Conservation (phyloP, 2,113 vertebrate genomes). For the Dinomys branickii region DNA sequence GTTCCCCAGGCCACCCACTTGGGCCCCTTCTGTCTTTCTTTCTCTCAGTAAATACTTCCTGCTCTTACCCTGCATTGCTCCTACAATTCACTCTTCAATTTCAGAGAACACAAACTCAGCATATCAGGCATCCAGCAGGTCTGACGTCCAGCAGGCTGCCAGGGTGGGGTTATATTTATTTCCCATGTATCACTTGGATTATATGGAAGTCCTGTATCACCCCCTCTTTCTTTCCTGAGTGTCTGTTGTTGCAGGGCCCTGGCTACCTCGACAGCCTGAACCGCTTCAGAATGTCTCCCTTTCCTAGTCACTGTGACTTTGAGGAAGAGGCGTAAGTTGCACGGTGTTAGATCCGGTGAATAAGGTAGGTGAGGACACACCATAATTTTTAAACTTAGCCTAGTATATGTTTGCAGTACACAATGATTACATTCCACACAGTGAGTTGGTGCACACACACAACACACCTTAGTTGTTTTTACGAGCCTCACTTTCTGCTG, state of each 20-base stretch:
- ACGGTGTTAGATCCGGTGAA: background rate
- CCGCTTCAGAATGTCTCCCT: background rate
- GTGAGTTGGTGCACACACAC: background rate
- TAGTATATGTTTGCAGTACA: background rate
- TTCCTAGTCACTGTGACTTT: background rate
- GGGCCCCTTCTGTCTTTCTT: background rate
- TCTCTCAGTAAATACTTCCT: background rate
- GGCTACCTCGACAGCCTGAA: background rate
- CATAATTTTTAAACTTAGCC: background rate
- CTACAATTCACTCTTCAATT: background rate
- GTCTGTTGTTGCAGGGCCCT: background rate
- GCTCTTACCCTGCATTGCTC: background rate
- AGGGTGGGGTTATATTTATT: background rate
- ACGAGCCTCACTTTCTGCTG: background rate
- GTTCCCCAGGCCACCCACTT: background rate
- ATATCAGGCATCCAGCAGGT: too few species aligned
- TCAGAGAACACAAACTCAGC: background rate
- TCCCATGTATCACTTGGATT: background rate
- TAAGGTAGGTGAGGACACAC: background rate
- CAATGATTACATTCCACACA: rapidly evolving
- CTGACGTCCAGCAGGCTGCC: background rate
- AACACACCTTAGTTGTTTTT: background rate
- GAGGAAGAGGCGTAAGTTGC: background rate
- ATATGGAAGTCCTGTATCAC: background rate
- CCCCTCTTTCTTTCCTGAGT: background rate